Base-by-base conservation (phyloP, 2,888 invertebrate genomes). In the Hipparchia sbordonii region DNA sequence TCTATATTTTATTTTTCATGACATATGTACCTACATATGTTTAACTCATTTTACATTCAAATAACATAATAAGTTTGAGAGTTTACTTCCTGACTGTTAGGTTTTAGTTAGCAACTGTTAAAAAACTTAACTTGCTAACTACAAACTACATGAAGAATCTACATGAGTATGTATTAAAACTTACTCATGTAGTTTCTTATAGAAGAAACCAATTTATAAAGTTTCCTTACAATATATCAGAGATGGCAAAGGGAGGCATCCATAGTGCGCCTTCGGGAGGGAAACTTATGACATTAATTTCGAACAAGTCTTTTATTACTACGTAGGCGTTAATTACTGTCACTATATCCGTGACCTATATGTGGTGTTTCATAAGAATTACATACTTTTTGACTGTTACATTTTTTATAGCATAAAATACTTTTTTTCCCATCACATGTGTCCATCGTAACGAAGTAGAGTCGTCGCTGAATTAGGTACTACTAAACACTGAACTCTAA, bases 241-340 rank as follows among this genome's bases (percentile, higher is more conserved):
- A 10, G 60, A 33, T 12, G 60, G 60, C 59, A 33, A n/a, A 48
- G 48, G 48, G 51, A 48, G 51, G 51, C 60, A 33, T 65, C 63
- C 59, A n/a, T 61, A 61, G 68, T 61, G 51, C 52, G 68, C 60
- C 52, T 51, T 39, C 39, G 52, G 13, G 59, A 39, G 9, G 60
- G n/a, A 59, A 69, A 69, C 61, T 69, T 69, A 69, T 52, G 60
- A 60, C 39, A 69, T 69, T 52, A 67, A 67, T 67, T 67, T 67
- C 46, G 67, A 57, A 67, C 57, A 57, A 46, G 67, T 33, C 57
- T 57, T 67, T 67, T 57, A 57, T 57, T 67, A 57, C 67, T 6
- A 67, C 67, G 57, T 10, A 57, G 45, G 13, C 23, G 23, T 23
- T 59, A 67, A 10, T 67, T n/a, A 56, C 12, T 56, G 67, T 46